phyloP scores from a whole-genome alignment of 2,797 vertebrate species.

The Paratrypauchen microcephalus region DNA sequence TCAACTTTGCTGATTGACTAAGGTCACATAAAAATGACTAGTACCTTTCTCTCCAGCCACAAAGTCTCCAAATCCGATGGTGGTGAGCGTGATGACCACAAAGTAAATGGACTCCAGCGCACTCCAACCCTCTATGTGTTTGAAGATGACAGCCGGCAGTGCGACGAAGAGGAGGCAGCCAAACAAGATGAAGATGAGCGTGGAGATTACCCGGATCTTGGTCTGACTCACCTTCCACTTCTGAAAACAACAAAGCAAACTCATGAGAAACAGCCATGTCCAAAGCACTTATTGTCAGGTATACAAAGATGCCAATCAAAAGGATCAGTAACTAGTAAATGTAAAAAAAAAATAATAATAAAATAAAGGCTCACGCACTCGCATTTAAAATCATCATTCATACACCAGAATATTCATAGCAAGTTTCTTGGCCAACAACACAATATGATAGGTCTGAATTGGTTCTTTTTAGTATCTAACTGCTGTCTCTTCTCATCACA shows the following conservation, averaged over 20 bases:
- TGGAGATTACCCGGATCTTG: slow-evolving; percentile 97
- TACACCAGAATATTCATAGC: not conserved
- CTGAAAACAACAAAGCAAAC: slow-evolving; percentile 58
- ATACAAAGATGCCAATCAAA: not conserved
- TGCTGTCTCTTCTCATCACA: slow-evolving; percentile 14
- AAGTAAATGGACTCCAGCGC: slow-evolving; percentile 97
- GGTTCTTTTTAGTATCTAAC: slow-evolving; percentile 37
- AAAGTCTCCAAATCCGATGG: slow-evolving; percentile 97
- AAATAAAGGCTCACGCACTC: no score
- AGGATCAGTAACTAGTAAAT: no score
- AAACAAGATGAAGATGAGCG: slow-evolving; percentile 94
- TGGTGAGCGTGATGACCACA: slow-evolving; percentile 97
- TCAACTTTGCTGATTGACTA: not conserved
- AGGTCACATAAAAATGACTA: not conserved
- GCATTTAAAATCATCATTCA: no score
- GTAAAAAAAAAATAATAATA: no score
- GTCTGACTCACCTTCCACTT: slow-evolving; percentile 98
- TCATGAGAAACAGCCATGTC: not conserved
- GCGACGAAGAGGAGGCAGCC: slow-evolving; percentile 97
- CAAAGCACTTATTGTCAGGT: not conserved
- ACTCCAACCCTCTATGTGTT: slow-evolving; percentile 97
- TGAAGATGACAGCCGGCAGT: slow-evolving; percentile 93
- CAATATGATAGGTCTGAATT: slow-evolving; percentile 21
- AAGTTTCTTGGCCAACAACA: no score
- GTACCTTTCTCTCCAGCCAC: slow-evolving; percentile 87